Base-by-base conservation (phyloP, 2,113 vertebrate genomes). In the Chascanopsetta lugubris region DNA sequence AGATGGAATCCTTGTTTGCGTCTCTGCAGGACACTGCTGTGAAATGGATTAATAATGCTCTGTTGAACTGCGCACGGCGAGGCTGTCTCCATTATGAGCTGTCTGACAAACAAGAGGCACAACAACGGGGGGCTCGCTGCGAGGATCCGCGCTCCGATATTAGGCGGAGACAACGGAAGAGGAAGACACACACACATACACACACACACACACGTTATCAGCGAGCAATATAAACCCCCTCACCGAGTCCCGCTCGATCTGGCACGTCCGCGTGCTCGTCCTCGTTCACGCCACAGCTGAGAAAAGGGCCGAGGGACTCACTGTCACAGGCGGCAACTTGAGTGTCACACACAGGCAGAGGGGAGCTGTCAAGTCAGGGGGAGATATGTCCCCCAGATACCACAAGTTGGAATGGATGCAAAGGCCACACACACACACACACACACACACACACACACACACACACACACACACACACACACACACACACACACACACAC, bases 31-130 rank as follows among this genome's bases (percentile, higher is more conserved):
- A 76, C 21, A 34, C 72, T 47, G 36, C 70, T 61, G 77, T 79
- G 77, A 86, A 83, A 85, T 76, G 66, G 84, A 87, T 87, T 79
- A 74, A 84, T 81, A 85, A 81, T 74, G 82, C 73, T 82, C 45
- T 47, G 72, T n/a, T 61, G 56, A 63, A 58, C 34, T 55, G 69
- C 4, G 70, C 45, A 38, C 9, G 2, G 59, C 6, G 46, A 53
- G 73, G 70, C 69, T 29, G 68, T n/a, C 69, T 78, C 68, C 8
- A 78, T 86, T 84, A 82, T 76, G 75, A 79, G 51, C 80, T 49
- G 63, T 80, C 71, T 77, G 64, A 46, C 42, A 65, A 85, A 83
- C 70, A 75, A 81, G 72, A 62, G 50, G 12, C 62, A 46, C 58
- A 70, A 76, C 78, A 69, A 72, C 47, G 63, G 73, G 63, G 32